These are phyloP conservation scores for Cistogaster globosa DNA, from an alignment of 2,888 invertebrate species.

Conservation along the genomic window DNA sequence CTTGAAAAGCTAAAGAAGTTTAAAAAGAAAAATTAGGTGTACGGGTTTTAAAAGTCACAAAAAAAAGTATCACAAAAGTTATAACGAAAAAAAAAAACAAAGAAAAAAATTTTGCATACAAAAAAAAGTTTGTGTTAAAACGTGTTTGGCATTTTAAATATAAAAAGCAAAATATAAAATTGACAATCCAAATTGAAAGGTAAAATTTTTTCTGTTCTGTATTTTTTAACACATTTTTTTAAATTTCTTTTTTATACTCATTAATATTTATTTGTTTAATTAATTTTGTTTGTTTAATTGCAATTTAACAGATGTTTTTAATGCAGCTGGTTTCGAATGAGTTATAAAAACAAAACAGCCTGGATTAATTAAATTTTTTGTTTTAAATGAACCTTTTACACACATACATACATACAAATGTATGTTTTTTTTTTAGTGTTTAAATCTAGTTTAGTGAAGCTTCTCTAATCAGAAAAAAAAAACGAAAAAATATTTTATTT, in stretches of 20 bases:
- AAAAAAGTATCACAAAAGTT: slow-evolving; percentile 1
- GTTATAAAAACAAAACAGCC: too few species aligned
- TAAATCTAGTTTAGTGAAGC: too few species aligned
- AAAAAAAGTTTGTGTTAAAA: slow-evolving; percentile 28
- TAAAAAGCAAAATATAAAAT: slow-evolving; percentile 5
- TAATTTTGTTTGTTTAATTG: background rate
- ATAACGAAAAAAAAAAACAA: background rate
- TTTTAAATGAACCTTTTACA: too few species aligned
- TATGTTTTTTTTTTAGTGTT: too few species aligned
- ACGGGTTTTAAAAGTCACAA: slow-evolving; percentile 11
- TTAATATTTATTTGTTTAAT: too few species aligned
- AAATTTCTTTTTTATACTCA: too few species aligned
- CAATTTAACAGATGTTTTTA: slow-evolving; percentile 7
- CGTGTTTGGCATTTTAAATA: slow-evolving; percentile 61
- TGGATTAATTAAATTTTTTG: too few species aligned
- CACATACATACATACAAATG: too few species aligned
- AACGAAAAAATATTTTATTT: too few species aligned
- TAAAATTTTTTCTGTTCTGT: slow-evolving; percentile 30
- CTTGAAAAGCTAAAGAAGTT: slow-evolving; percentile 39
- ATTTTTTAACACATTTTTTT: background rate
- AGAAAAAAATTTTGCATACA: background rate
- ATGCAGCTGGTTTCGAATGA: background rate
- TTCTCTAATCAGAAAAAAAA: too few species aligned
- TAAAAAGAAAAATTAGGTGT: slow-evolving; percentile 9
- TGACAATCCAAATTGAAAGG: slow-evolving; percentile 43